Evolutionary conservation across 2,113 vertebrate species (phyloP).

Genomic region (Gallinago undulata): DNA sequence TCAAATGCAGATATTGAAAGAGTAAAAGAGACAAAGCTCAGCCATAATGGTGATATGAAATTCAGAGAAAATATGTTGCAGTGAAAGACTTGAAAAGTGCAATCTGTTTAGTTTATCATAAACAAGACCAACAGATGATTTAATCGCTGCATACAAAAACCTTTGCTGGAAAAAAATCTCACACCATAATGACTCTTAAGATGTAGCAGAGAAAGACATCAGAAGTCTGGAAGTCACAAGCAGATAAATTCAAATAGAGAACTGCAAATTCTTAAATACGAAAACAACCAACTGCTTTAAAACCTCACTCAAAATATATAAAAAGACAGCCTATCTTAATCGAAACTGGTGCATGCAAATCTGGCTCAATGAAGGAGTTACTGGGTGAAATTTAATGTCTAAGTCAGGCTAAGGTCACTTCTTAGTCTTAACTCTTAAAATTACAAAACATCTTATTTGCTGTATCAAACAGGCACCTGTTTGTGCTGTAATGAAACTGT

Average conservation of each 20-base stretch:
- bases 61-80: slow-evolving; percentile 22
- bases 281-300: not conserved
- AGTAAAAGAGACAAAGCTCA: not conserved
- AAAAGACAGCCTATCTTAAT: not conserved
- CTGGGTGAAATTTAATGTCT: not conserved
- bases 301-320: not conserved
- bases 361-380: not conserved
- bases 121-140: slow-evolving; percentile 50
- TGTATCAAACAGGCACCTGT: slow-evolving; percentile 16
- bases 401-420: not conserved
- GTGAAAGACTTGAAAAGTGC: slow-evolving; percentile 40
- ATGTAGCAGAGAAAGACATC: not conserved
- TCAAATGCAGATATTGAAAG: not conserved
- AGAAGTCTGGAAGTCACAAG: not conserved
- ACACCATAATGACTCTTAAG: slow-evolving; percentile 22
- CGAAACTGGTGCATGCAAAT: not conserved
- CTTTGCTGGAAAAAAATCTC: slow-evolving; percentile 2
- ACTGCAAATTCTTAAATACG: not conserved
- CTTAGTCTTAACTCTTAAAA: not conserved
- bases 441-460: not conserved
- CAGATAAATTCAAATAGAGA: not conserved
- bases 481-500: slow-evolving; percentile 1
- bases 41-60: not conserved
- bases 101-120: slow-evolving; percentile 52
- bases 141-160: slow-evolving; percentile 17